Base-by-base conservation (phyloP, 1,140 invertebrate genomes). In the Pseudomyrmex dendroicus region DNA sequence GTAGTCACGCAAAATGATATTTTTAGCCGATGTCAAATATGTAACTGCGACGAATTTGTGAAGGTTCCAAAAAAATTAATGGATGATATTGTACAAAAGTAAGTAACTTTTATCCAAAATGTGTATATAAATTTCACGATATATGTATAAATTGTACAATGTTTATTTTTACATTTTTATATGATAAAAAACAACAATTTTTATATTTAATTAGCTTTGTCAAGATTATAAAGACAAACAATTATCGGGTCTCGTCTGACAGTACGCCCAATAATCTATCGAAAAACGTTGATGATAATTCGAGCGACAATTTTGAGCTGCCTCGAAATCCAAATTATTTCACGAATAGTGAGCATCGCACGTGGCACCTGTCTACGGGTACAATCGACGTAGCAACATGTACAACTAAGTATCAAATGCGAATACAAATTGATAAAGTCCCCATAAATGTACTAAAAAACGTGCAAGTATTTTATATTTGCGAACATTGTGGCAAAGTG, bases 11-110 rank as follows among this genome's bases (percentile, higher is more conserved):
- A 95, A 78, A 91, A 94, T 56, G 95, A 97, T 92, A 95, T 97
- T 57, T 96, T 97, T 84, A 96, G 95, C 87, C 93, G 96, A 66
- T 97, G 97, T 91, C 94, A 95, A 91, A 95, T 96, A 89, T 97
- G 96, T 87, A 96, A 96, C 89, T 87, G 93, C 59, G 94, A 95
- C 82, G 94, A 94, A 78, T 96, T 96, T 86, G 86, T 95, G 5
- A 93, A 95, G 85, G 91, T 96, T 9, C 88, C 93, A 2, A 90
- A 90, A 70, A 83, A 91, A 9, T 93, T 94, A 9, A 95, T 96
- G 94, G 86, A 93, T 25, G 84, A 86, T 20, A 80, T 95, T 57
- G 64, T 84, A 1, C 54, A 89, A 62, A 91, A 84, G 93, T 93
- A 83, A 63, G 64, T 66, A 62, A 82, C 12, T 50, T 67, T 20